Evolutionary conservation across 2,888 invertebrate genomes (phyloP), one percentile per base, ranked within the genome.

Genomic region (Melieria picta): DNA sequence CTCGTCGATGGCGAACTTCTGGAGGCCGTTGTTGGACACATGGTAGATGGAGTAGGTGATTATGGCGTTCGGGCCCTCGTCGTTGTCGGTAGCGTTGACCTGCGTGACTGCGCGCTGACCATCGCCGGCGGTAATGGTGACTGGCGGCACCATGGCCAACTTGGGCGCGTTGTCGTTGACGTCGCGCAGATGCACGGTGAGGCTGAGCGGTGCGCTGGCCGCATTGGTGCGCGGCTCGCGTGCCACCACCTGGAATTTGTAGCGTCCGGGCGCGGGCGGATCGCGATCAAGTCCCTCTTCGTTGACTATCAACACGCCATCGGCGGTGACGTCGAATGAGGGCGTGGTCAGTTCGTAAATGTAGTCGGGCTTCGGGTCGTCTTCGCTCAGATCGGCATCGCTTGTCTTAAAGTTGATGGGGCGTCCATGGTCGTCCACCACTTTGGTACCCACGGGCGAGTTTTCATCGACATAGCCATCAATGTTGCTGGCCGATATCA

Each of bases 151-250:
- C 87, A 93, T 93, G 0, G 94, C 92, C 78, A 96, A 88, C 72
- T 92, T 89, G 0, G 96, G 96, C 0, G 94, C 91, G 85, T 96
- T 96, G 83, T 96, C 96, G 82, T 96, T 96, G 63, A 93, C 92
- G 84, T 96, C 96, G 73, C 92, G 89, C 72, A 95, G 86, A 58
- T 91, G 89, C 0, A 96, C 95, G 0, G 92, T 91, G 56, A 96
- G 84, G 0, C 93, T 93, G 16, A 94, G 88, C 0, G 96, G 96
- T 5, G 95, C 91, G 74, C 95, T 95, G 3, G 95, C 95, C 0
- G 94, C 94, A 45, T 89, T 89, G 0, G 93, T 93, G 64, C 90
- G 91, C 65, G 91, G 91, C 87, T 96, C 96, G 4, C 96, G 88
- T 0, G 95, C 96, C 5, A 96, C 94, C 64, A 96, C 92, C 88